Evolutionary conservation across 2,888 invertebrate species (phyloP).

Genomic region (Parasteatoda lunata): DNA sequence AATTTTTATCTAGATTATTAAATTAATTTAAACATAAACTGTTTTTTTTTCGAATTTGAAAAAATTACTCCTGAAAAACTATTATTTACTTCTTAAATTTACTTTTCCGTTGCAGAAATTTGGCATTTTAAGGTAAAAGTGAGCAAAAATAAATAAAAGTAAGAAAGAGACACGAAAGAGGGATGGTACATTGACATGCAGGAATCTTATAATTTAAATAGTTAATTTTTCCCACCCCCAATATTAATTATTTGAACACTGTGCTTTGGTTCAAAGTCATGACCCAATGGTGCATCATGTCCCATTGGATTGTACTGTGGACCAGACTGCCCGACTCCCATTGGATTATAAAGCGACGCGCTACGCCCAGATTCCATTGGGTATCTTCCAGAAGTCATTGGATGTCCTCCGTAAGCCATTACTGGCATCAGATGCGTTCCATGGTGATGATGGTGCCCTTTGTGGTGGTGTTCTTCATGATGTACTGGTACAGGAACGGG

Average conservation of each 20-base stretch:
- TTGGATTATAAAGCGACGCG: neutral
- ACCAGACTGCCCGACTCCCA: too few species aligned
- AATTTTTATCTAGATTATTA: too few species aligned
- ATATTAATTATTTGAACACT: neutral
- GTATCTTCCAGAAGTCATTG: neutral
- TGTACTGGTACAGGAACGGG: conserved; percentile 28
- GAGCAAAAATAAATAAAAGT: too few species aligned
- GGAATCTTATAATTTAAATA: too few species aligned
- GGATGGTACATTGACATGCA: too few species aligned
- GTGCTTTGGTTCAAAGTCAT: neutral
- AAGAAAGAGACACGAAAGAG: too few species aligned
- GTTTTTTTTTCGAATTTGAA: too few species aligned
- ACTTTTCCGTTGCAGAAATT: too few species aligned
- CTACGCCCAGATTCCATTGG: neutral
- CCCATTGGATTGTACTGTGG: neutral
- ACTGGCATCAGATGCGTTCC: conserved; percentile 3
- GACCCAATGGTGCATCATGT: neutral
- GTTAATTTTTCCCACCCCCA: neutral
- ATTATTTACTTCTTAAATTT: too few species aligned
- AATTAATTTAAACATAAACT: too few species aligned
- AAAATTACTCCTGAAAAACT: too few species aligned
- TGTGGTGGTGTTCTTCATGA: conserved; percentile 7
- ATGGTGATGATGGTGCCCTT: conserved; percentile 9
- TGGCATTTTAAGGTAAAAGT: too few species aligned
- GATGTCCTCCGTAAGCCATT: neutral